Evolutionary conservation across 1,140 invertebrate species (phyloP).

Genomic region (Anoplophora glabripennis): DNA sequence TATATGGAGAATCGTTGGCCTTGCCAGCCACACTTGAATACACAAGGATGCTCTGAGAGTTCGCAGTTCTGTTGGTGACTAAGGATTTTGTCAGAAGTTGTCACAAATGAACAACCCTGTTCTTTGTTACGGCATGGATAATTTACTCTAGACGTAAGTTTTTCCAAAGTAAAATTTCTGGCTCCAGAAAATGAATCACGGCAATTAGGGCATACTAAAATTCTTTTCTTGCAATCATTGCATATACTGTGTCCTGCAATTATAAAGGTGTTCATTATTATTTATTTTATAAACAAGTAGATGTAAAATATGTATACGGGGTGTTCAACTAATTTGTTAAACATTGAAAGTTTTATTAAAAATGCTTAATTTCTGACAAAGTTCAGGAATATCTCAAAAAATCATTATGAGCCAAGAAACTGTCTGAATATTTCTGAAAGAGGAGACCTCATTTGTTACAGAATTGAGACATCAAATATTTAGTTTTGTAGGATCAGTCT

Average conservation of each 20-base stretch:
- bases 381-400: no score
- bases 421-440: no score
- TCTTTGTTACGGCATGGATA: slow-evolving; percentile 25
- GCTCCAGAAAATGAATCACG: slow-evolving; percentile 49
- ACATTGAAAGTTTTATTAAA: no score
- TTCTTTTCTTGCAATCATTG: slow-evolving; percentile 49
- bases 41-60: slow-evolving; percentile 11
- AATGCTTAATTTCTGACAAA: no score
- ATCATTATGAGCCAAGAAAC: no score
- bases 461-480: no score
- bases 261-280: neutral
- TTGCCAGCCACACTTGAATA: slow-evolving; percentile 9
- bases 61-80: slow-evolving; percentile 17
- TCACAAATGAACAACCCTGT: slow-evolving; percentile 19
- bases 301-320: no score
- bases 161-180: slow-evolving; percentile 52
- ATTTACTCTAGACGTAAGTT: slow-evolving; percentile 19
- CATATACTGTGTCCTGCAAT: slow-evolving; percentile 53
- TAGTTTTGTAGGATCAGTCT: no score
- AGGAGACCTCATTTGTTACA: no score
- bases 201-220: slow-evolving; percentile 53
- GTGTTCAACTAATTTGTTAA: no score
- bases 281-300: neutral
- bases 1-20: neutral
- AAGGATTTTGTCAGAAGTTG: slow-evolving; percentile 22